Percentiles rank a stretch among this genome's conserved stretches.
phyloP scores from a whole-genome alignment of 2,797 vertebrate genomes.

The Lepilemur septentrionalis region DNA sequence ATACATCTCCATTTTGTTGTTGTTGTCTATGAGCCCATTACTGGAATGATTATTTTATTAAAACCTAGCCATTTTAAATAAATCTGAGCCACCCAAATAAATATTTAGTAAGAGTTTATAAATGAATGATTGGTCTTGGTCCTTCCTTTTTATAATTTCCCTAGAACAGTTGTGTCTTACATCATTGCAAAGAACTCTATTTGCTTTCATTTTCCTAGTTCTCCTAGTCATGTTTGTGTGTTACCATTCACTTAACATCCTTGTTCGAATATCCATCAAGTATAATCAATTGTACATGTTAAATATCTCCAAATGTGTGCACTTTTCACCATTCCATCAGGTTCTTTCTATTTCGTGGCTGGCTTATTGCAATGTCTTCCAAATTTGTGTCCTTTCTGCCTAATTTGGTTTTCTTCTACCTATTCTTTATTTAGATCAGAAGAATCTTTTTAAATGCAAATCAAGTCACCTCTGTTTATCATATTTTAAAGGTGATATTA shows the following conservation, averaged over 20 bases:
- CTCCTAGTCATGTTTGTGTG: background rate
- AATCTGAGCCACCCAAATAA: background rate
- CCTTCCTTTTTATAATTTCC: background rate
- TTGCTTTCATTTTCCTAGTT: background rate
- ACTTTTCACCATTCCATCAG: background rate
- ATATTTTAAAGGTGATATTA: background rate
- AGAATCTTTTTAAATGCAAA: background rate
- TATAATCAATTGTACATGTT: background rate
- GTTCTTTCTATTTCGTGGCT: background rate
- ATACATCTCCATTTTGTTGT: background rate
- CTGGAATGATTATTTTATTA: background rate
- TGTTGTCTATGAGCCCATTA: background rate
- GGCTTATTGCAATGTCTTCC: background rate
- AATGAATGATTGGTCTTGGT: background rate
- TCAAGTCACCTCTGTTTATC: background rate
- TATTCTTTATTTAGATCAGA: background rate
- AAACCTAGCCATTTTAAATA: background rate
- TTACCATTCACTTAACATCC: background rate
- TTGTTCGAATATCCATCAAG: background rate
- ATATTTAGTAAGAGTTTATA: background rate
- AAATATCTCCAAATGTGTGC: background rate
- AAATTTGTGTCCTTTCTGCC: background rate
- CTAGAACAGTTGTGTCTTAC: background rate
- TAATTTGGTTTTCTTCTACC: background rate
- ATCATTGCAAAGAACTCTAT: background rate